Evolutionary conservation across 2,113 vertebrate genomes (phyloP), one percentile per base, ranked within the genome.

Genomic region (Chaenogobius annularis): DNA sequence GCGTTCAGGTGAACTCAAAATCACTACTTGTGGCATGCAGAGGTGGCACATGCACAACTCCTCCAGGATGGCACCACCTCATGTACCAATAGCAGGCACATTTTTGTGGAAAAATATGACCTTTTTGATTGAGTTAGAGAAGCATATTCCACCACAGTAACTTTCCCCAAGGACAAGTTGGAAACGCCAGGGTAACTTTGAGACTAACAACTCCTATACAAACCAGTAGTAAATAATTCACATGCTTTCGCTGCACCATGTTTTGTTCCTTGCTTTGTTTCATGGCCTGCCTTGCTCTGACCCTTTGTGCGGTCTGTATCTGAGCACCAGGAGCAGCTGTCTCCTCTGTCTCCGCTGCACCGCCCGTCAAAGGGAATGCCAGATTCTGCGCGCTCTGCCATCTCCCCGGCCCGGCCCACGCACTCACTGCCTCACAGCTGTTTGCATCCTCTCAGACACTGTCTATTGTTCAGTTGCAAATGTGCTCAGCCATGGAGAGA

Each of bases 331-430:
- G 67, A 83, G 73, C 22, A 56, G 10, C 31, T 37, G 3, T 81
- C 66, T 72, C 62, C 80, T 77, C 76, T 84, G 68, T 66, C 75
- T 70, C 74, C 75, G 74, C 64, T 77, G 47, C 63, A 23, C 59
- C 76, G 4, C 37, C 5, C 82, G 78, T 87, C 82, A 87, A 82
- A 86, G 82, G 87, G 83, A 90, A 87, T 87, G 83, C 82, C 84
- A 80, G 87, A 84, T 76, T 59, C 56, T 46, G 19, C 50, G 73
- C 58, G 13, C 78, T 71, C 63, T 40, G 47, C 66, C 69, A 59
- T 83, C 78, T 73, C 74, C 61, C 59, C 83, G 23, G 17, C 17
- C 37, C 20, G 23, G 59, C 83, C 87, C 80, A 83, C 87, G 19
- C 85, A 50, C 66, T 68, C 78, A 68, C 63, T 74, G 66, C 82